phyloP scores from a whole-genome alignment of 2,888 invertebrate genomes.

The Cremastobaeus sp. region DNA sequence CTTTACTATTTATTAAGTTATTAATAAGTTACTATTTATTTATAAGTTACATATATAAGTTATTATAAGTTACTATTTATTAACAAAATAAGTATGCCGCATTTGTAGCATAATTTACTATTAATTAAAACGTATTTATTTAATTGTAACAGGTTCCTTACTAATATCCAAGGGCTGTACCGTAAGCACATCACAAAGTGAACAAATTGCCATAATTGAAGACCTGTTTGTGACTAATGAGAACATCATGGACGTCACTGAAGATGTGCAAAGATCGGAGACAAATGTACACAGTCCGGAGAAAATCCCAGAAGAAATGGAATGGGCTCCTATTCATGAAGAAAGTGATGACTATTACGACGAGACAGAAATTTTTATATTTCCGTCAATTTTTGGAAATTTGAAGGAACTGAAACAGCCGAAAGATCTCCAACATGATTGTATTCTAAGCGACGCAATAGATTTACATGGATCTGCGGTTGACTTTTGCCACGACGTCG shows the following conservation, averaged over 20 bases:
- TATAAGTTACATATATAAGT: too few species aligned
- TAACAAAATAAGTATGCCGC: too few species aligned
- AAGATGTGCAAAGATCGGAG: not conserved
- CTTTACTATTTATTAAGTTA: too few species aligned
- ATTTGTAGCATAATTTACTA: too few species aligned
- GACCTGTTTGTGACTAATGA: not conserved
- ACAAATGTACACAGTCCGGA: not conserved
- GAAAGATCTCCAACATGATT: constrained; percentile 1
- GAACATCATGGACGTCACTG: constrained; percentile 2
- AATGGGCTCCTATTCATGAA: not conserved
- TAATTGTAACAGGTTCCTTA: not conserved
- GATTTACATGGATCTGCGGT: not conserved
- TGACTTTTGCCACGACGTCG: not conserved
- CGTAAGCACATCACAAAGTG: not conserved
- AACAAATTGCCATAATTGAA: not conserved
- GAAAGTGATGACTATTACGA: constrained; percentile 3
- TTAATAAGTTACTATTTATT: too few species aligned
- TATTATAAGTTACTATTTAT: too few species aligned
- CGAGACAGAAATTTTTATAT: constrained; percentile 9
- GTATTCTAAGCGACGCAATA: constrained; percentile 5
- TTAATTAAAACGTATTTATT: too few species aligned
- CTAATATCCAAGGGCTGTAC: not conserved
- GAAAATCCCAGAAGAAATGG: not conserved
- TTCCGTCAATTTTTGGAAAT: constrained; percentile 8
- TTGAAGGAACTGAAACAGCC: constrained; percentile 4